Evolutionary conservation across 2,888 invertebrate genomes (phyloP), one percentile per base, ranked within the genome.

Genomic region (Drosophila meridionalis): DNA sequence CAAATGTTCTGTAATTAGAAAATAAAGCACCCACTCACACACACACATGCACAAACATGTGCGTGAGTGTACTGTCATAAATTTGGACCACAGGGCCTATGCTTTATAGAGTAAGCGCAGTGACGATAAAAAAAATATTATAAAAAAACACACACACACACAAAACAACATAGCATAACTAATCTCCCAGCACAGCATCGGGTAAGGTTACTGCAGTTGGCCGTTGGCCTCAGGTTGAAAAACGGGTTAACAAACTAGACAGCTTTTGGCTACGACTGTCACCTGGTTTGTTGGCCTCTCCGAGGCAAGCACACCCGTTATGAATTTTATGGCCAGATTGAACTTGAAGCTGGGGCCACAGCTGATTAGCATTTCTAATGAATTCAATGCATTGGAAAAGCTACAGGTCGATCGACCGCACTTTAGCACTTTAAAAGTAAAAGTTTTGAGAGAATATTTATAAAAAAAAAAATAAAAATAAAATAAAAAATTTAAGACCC

Each of bases 281-380:
- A 83, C 81, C 74, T 78, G 78, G 76, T 75, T 74, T 76, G 73
- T 71, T 79, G 77, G 77, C 76, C 80, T 76, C 83, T 79, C 30
- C 61, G 56, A 36, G 52, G 52, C 62, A 52, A 55, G 62, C 66
- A 65, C 82, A 84, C 82, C 82, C 78, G 82, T 74, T 64, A 81
- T 69, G 68, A 76, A 77, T 82, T 87, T 89, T 71, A 86, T 87
- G 65, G 71, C 57, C 85, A 66, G 71, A 76, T 87, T 87, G 89
- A 87, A 89, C 89, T 89, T 87, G 89, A 87, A 81, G 66, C 65
- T 80, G 73, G 73, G 71, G 76, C 69, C 76, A 78, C 32, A 50
- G 20, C 47, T 76, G 50, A 87, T 87, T 89, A 89, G 83, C 80
- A 87, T 89, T 81, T 76, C 62, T 81, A 87, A 87, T 82, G 79